A percentile compares a stretch with the other conserved stretches of the same genome.
These are phyloP conservation scores for Salarias fasciatus DNA, from an alignment of 2,797 vertebrate species.

Conservation along the genomic window DNA sequence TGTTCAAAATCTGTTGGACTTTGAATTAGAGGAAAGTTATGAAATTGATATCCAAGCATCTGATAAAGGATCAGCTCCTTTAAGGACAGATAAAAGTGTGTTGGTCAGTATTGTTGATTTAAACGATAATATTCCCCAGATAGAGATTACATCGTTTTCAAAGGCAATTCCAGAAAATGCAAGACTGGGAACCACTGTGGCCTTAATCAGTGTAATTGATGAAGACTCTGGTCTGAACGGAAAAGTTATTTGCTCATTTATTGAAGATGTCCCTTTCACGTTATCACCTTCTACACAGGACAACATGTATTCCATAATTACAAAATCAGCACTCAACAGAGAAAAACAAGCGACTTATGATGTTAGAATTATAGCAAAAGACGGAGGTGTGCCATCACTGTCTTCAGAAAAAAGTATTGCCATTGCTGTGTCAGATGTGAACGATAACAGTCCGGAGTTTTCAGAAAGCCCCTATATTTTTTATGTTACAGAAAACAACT, in stretches of 20 bases:
- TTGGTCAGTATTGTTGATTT: constrained; percentile 80
- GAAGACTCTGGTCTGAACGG: constrained; percentile 80
- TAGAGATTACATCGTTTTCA: constrained; percentile 82
- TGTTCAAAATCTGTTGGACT: constrained; percentile 78
- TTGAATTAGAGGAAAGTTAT: constrained; percentile 71
- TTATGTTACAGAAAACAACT: constrained; percentile 81
- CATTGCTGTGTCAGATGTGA: constrained; percentile 77
- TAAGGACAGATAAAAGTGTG: constrained; percentile 78
- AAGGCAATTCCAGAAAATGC: constrained; percentile 77
- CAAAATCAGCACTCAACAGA: constrained; percentile 70
- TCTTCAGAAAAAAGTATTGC: constrained; percentile 63
- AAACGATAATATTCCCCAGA: constrained; percentile 84
- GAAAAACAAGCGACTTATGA: constrained; percentile 60
- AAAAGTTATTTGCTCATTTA: constrained; percentile 72
- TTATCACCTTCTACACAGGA: constrained; percentile 74
- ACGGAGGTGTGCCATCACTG: constrained; percentile 63
- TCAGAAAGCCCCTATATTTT: constrained; percentile 63
- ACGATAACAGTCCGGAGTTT: constrained; percentile 82
- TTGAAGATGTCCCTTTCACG: constrained; percentile 68
- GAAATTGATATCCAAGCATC: constrained; percentile 82
- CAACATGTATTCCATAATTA: constrained; percentile 80
- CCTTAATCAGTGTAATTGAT: constrained; percentile 83
- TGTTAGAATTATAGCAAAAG: constrained; percentile 66
- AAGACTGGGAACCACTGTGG: constrained; percentile 75
- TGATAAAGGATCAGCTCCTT: constrained; percentile 72